A percentile compares a stretch with the other conserved stretches of the same genome.
phyloP scores from a whole-genome alignment of 1,140 invertebrate genomes.

The Rhagoletis zephyria region DNA sequence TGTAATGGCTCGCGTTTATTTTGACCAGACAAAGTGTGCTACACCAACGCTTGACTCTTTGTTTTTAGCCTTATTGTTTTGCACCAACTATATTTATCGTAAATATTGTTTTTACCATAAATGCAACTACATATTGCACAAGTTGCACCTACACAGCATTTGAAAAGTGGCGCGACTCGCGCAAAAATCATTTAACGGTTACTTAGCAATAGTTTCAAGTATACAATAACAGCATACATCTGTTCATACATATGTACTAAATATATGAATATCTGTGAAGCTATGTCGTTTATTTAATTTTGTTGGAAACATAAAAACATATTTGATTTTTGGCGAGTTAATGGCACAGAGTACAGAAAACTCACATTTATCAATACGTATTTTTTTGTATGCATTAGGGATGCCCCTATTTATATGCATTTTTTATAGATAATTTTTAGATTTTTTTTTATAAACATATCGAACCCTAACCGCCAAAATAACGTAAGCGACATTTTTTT shows the following conservation, averaged over 20 bases:
- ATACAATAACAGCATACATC: neutral
- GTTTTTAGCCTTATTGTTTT: neutral
- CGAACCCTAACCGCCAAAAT: no score
- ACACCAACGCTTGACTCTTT: neutral
- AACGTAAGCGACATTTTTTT: no score
- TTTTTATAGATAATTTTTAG: neutral
- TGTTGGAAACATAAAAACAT: neutral
- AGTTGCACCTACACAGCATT: constrained; percentile 2
- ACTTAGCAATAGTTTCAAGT: constrained; percentile 4
- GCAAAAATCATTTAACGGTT: constrained; percentile 16
- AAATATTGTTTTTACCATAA: neutral
- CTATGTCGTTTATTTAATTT: neutral
- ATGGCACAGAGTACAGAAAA: neutral
- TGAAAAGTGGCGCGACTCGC: neutral
- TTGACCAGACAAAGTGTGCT: neutral
- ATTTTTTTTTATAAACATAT: no score
- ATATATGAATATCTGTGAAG: neutral
- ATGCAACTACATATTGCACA: constrained; percentile 4
- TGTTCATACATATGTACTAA: no score
- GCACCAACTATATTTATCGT: neutral
- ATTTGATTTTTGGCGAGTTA: neutral
- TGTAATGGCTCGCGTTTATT: constrained; percentile 15
- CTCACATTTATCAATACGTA: no score
- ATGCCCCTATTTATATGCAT: neutral
- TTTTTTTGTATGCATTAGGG: neutral